These are phyloP conservation scores for Cydia splendana DNA, from an alignment of 1,140 invertebrate species.

Conservation along the genomic window DNA sequence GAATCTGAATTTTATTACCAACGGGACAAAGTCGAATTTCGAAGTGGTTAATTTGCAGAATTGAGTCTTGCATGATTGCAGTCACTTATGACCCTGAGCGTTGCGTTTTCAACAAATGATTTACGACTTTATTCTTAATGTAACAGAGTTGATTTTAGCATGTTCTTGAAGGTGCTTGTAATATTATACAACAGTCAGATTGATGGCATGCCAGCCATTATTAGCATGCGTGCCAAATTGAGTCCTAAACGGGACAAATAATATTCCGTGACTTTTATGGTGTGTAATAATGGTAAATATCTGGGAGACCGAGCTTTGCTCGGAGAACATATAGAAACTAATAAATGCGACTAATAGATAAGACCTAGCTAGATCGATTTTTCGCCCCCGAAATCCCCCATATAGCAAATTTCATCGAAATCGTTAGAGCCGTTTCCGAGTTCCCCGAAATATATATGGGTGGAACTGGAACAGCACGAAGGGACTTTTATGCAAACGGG, in stretches of 20 bases:
- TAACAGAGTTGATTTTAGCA: neutral
- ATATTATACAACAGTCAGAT: neutral
- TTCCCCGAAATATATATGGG: too few species aligned
- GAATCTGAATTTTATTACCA: neutral
- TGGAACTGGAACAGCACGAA: too few species aligned
- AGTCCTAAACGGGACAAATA: neutral
- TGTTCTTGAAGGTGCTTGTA: neutral
- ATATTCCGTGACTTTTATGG: neutral
- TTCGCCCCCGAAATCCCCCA: too few species aligned
- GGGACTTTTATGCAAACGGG: too few species aligned
- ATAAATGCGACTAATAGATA: too few species aligned
- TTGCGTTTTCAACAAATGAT: neutral
- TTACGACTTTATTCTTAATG: neutral
- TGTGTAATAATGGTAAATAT: neutral
- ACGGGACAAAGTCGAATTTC: neutral
- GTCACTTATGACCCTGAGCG: neutral
- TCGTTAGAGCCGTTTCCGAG: too few species aligned
- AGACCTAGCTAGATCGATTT: too few species aligned
- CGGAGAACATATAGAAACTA: too few species aligned
- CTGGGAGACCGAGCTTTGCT: too few species aligned
- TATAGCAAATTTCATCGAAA: too few species aligned
- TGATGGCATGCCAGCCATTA: neutral
- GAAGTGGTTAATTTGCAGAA: neutral
- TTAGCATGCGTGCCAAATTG: constrained; percentile 10
- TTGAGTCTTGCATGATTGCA: neutral